Base-by-base conservation (phyloP, 2,797 vertebrate genomes). In the Malurus leucopterus region DNA sequence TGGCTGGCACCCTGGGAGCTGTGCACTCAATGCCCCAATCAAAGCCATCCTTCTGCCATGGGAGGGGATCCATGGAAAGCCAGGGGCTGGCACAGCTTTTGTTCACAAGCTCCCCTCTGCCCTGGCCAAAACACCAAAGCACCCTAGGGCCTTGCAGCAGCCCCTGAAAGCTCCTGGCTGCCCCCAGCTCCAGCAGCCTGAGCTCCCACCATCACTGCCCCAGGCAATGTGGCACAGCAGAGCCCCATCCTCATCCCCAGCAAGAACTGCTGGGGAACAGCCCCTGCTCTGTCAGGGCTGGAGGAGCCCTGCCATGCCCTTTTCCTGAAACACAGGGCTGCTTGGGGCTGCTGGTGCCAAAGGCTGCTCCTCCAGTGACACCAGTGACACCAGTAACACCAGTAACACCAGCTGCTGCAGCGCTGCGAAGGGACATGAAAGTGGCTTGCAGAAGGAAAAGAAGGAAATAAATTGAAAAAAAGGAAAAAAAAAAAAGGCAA, bases 11-110 rank as follows among this genome's bases (percentile, higher is more conserved):
- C 32, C 50, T 4, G n/a, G 27, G 40, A 64, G 55, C 17, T 27
- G 22, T 11, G 61, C 3, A 4, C 10, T 46, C 55, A 3, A 1
- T 1, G 3, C 30, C 43, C 50, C 64, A 11, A 20, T 11, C 53
- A 81, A 70, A 73, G 30, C 29, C 12, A 34, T 34, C 23, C 30
- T 70, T 70, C 58, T 51, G 29, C 57, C 57, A 19, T 63, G 32
- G 34, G 14, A 70, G 9, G 13, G 29, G 19, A 36, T 22, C 30
- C 4, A 5, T 2, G 38, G 27, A 36, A 34, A 79, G 59, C 50
- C 2, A 3, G 27, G 38, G 30, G 2, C 18, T 57, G 7, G 8
- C 72, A 36, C 32, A 32, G 34, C 27, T 74, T 38, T 50, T 58
- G 29, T 13, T 62, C 2, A 0, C 16, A 2, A 3, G 34, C 1